phyloP scores from a whole-genome alignment of 1,140 invertebrate species.

The Asbolus verrucosus region DNA sequence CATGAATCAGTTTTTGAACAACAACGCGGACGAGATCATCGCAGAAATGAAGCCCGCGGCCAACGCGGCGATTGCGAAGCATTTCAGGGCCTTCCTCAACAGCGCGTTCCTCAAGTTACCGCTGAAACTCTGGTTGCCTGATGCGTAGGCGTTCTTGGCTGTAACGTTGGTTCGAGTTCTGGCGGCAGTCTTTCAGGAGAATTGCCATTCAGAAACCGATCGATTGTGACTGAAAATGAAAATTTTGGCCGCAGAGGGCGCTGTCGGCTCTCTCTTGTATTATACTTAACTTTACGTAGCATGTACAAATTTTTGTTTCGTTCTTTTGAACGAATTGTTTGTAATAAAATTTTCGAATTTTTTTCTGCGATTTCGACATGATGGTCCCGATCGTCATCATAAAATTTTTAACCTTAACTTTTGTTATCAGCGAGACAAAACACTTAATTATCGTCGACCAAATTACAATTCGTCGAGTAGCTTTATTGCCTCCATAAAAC shows the following conservation, averaged over 20 bases:
- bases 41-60: constrained; percentile 86
- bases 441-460: not conserved
- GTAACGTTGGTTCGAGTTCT: too few relatives aligned
- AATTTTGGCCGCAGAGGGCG: too few relatives aligned
- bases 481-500: too few relatives aligned
- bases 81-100: constrained; percentile 83
- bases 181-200: constrained; percentile 3
- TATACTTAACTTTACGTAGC: not conserved
- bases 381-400: too few relatives aligned
- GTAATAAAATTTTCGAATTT: not conserved
- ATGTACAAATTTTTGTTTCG: not conserved
- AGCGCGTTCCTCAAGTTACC: constrained; percentile 82
- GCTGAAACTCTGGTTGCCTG: constrained; percentile 78
- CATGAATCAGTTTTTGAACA: constrained; percentile 87
- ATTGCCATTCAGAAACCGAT: constrained; percentile 33
- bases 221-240: too few relatives aligned
- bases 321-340: constrained; percentile 20
- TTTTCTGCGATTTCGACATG: too few relatives aligned
- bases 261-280: constrained; percentile 4
- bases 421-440: constrained; percentile 22
- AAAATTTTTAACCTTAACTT: constrained; percentile 29
- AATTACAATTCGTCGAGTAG: too few relatives aligned
- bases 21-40: constrained; percentile 86
- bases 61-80: constrained; percentile 77
- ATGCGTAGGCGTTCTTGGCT: constrained; percentile 59